Conservation (phyloP, 2,113 vertebrate species). For the Onychostruthus taczanowskii region DNA sequence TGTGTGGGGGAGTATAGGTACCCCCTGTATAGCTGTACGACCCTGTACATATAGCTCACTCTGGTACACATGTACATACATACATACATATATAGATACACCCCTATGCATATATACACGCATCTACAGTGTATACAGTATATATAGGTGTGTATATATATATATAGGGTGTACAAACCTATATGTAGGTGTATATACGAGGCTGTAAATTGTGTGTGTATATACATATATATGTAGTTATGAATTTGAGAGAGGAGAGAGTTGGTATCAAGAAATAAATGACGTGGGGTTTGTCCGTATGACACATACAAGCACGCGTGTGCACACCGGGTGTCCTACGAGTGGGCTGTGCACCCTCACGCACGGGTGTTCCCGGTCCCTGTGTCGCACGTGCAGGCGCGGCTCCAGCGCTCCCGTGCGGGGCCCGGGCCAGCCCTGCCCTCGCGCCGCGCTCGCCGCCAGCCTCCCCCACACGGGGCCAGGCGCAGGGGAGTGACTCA, state of each 20-base stretch:
- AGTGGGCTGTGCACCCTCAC: fast-evolving
- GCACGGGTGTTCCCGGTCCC: fast-evolving
- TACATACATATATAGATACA: not conserved
- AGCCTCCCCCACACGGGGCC: not conserved
- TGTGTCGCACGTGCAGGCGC: fast-evolving
- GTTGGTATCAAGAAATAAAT: not conserved
- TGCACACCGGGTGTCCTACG: not conserved
- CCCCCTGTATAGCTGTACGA: no score
- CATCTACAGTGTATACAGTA: not conserved
- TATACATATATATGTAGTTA: no score
- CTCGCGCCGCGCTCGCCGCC: fast-evolving
- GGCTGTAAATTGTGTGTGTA: not conserved
- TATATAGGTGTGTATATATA: not conserved
- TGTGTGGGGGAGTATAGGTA: fast-evolving
- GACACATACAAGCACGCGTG: fast-evolving
- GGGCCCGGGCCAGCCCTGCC: not conserved
- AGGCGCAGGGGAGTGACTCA: constrained; percentile 20
- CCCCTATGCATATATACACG: not conserved
- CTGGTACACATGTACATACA: not conserved
- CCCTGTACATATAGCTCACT: fast-evolving
- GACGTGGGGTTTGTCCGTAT: not conserved
- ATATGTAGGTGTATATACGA: not conserved
- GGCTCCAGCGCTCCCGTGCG: not conserved
- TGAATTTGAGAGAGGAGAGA: not conserved
- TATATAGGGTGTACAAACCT: not conserved